Evolutionary conservation across 37 sponge, comb jelly and placozoan species (phyloP), one percentile per base, ranked within the genome.

Genomic region (Aplysina aerophoba): DNA sequence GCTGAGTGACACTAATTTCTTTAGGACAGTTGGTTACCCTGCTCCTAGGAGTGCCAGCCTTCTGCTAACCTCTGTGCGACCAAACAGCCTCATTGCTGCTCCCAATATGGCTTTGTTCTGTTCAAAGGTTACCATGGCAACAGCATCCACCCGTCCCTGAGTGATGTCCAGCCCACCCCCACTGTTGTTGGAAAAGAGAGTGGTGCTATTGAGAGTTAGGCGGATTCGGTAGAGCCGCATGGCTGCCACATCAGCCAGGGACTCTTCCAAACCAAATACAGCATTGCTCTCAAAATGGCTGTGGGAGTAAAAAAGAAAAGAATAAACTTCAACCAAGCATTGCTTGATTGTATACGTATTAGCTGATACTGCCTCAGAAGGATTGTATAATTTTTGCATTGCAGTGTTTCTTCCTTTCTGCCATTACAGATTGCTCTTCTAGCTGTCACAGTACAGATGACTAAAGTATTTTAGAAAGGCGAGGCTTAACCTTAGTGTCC

Each of bases 91-190:
- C 71, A 69, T 69, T 30, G 35, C 71, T 30, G 35, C 71, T 4
- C 71, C 71, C 1, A 27, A 69, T n/a, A 69, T 69, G 34, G 71
- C 71, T 69, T 12, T 69, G 71, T 69, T 69, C 17, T 27, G 4
- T 35, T 30, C 34, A 35, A 69, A 69, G 35, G 28, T 35, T 35
- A 69, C 27, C 19, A 30, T n/a, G 34, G 35, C 33, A n/a, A 17
- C 17, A 16, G 30, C 71, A 1, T 17, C 27, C 71, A 69, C 71
- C 71, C 28, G 71, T 27, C 71, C 71, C 71, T 34, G 71, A 31
- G 33, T 69, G 35, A 69, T 35, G 35, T 69, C 71, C 71, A 69
- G 15, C 19, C 71, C 71, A 34, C 71, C 71, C 4, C 71, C 71
- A 69, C 35, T 69, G 71, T 69, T 69, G 33, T 69, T 69, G 34